Conservation (phyloP, 1,140 invertebrate genomes). For the Yoshiicerus persimilis region DNA sequence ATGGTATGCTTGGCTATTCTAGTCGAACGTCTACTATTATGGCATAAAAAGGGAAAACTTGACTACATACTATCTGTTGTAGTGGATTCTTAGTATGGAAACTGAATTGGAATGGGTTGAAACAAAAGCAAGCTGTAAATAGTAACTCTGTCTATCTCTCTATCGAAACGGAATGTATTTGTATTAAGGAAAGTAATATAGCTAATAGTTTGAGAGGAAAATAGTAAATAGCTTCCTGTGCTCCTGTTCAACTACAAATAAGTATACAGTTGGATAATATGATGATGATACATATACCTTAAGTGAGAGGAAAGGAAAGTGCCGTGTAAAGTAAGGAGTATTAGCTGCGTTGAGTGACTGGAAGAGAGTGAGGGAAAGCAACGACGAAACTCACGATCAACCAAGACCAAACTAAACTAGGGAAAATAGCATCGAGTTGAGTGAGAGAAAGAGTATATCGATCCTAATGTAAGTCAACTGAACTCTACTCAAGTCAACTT, state of each 20-base stretch:
- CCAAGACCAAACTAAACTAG: not conserved
- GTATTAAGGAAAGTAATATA: not conserved
- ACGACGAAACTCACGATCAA: not conserved
- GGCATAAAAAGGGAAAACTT: not conserved
- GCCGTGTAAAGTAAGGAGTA: conserved; percentile 4
- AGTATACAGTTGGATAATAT: not conserved
- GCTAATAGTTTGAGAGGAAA: conserved; percentile 4
- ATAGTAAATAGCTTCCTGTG: conserved; percentile 13
- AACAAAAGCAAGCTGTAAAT: no score
- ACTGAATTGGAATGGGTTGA: no score
- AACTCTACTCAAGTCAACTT: conserved; percentile 12
- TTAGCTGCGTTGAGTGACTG: not conserved
- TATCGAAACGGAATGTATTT: not conserved
- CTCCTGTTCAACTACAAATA: not conserved
- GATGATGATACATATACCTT: not conserved
- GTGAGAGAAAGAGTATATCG: conserved; percentile 13
- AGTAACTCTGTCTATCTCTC: not conserved
- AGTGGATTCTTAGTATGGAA: no score
- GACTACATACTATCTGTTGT: not conserved
- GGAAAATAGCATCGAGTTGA: conserved; percentile 1
- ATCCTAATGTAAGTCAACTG: conserved; percentile 16
- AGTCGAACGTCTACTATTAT: no score
- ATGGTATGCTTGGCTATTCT: not conserved
- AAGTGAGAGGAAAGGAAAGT: conserved; percentile 17
- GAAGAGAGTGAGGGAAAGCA: not conserved